Conservation (phyloP, 92 coral and sea anemone genomes). For the Zoanthus solanderi region DNA sequence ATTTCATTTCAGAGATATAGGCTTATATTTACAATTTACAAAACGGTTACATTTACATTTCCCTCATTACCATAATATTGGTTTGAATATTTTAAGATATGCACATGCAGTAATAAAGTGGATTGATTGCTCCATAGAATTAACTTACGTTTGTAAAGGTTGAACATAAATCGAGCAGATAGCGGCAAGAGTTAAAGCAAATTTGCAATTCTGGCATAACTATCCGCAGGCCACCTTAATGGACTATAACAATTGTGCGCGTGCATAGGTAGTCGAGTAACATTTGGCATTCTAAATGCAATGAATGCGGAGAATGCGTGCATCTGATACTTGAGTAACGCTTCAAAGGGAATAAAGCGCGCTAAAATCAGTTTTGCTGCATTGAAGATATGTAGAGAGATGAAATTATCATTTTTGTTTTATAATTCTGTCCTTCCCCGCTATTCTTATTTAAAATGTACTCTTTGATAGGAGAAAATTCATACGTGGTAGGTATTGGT, state of each 20-base stretch:
- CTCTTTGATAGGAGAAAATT: neutral
- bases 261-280: conserved; percentile 6
- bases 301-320: conserved; percentile 4
- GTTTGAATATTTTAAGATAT: too few relatives aligned
- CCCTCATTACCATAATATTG: too few relatives aligned
- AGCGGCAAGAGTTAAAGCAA: too few relatives aligned
- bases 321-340: conserved; percentile 1
- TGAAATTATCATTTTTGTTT: neutral
- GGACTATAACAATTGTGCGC: neutral
- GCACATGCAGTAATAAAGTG: too few relatives aligned
- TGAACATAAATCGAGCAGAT: too few relatives aligned
- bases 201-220: neutral
- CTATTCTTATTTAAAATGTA: conserved; percentile 4
- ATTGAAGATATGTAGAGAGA: conserved; percentile 2
- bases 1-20: too few relatives aligned
- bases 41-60: too few relatives aligned
- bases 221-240: conserved; percentile 2
- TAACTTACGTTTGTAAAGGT: too few relatives aligned
- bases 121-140: too few relatives aligned
- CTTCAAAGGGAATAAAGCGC: conserved; percentile 6
- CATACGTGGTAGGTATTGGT: neutral
- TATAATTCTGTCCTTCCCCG: neutral
- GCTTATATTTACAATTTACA: too few relatives aligned
- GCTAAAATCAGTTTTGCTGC: neutral
- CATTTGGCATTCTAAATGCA: neutral